Evolutionary conservation across 2,113 vertebrate genomes (phyloP), one percentile per base, ranked within the genome.

Genomic region (Ammodytes dubius): DNA sequence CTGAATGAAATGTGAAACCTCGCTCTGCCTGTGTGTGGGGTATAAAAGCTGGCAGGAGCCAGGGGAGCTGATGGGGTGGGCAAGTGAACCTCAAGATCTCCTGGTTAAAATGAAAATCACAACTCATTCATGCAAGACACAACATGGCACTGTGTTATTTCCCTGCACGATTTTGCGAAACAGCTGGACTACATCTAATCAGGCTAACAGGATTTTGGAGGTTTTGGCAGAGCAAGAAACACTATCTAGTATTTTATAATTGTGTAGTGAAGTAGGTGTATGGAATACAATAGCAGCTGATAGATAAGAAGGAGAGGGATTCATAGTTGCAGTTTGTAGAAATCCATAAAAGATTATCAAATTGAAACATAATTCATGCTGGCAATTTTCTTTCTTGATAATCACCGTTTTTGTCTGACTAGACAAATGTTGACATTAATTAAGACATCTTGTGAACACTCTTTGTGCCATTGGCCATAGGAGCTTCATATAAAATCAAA

Each of bases 71-170:
- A 74, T 43, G 53, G 7, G 73, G 54, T 12, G 57, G 54, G 53
- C 59, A 37, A 11, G 58, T 12, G 59, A 69, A 74, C 52, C 47
- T 77, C 57, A 7, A 54, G 15, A 81, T 89, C 64, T 86, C 70
- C 82, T 81, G 75, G 70, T 82, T 81, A 68, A 90, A 91, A 91
- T 81, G 54, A 78, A 80, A 83, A 80, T 88, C 76, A 91, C 80
- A 85, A 17, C 71, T 90, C 77, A 64, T 79, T 84, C 76, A 74
- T 64, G 40, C 58, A 81, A 52, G 49, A 73, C 75, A 59, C 66
- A 65, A 84, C 56, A 37, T 46, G 59, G 50, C 56, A 42, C 73
- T 58, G 54, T 65, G n/a, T 82, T 87, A 73, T 85, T 80, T 76
- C 67, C 74, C 71, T 42, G 61, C 67, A 79, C 73, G 74, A 42